Evolutionary conservation across 2,888 invertebrate species (phyloP), one percentile per base, ranked within the genome.

Genomic region (Drosophila nigritarsus): DNA sequence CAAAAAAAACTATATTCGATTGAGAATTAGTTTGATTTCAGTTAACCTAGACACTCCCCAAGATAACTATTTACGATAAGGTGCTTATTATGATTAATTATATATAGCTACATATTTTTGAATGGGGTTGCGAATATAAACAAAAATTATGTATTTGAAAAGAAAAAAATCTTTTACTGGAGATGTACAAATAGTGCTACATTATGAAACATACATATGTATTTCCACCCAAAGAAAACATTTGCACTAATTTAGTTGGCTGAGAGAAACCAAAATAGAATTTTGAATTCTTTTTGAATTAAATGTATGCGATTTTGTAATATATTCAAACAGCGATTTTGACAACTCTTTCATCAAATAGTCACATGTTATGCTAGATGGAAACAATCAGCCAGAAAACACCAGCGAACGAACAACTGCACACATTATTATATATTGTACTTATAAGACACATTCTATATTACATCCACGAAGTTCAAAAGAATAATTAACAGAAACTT

Each of bases 351-450:
- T 9, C 4, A 8, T 3, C 51, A 15, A 34, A 34, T n/a, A 48
- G 48, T 8, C 13, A 27, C 18, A 18, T 59, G 32, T 34, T n/a
- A 48, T n/a, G 38, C 18, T 53, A 11, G 18, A 45, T 32, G 20
- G 30, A 20, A 30, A 18, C 24, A 58, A 24, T 24, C 13, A 27
- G 4, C 5, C 24, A 27, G 34, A 27, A 45, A 64, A 65, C 27
- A 51, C 34, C 20, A 27, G 3, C 27, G 18, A 45, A 30, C 36
- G 53, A 65, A 48, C 32, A 55, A 29, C 30, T 20, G 24, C 27
- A 55, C 34, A 18, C n/a, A 68, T 42, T 29, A 56, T 49, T 40
- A 6, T 49, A 67, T 69, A 67, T 58, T 51, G 42, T 42, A 70
- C 24, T 38, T 50, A 40, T 66, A 50, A 40, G 13, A 50, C n/a